A percentile compares a stretch with the other conserved stretches of the same genome.
phyloP scores from a whole-genome alignment of 2,113 vertebrate species.

The Astur gentilis region DNA sequence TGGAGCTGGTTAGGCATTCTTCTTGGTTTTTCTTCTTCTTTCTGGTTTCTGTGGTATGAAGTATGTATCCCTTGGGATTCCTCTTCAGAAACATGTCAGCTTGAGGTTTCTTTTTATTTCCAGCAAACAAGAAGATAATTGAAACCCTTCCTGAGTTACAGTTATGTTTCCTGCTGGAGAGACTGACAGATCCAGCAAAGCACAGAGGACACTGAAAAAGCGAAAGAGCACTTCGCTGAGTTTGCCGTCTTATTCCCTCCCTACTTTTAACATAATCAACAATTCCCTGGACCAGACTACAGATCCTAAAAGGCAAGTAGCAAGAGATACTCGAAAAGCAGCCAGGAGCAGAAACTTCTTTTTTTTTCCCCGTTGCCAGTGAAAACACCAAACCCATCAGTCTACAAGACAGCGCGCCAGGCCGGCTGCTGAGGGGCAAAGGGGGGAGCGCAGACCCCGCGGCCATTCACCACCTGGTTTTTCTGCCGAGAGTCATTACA shows the following conservation, averaged over 20 bases:
- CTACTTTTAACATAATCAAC: neutral
- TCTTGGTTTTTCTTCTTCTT: neutral
- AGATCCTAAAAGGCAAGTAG: neutral
- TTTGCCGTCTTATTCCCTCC: neutral
- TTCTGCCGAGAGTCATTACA: neutral
- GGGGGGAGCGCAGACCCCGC: neutral
- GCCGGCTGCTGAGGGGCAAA: neutral
- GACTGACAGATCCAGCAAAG: neutral
- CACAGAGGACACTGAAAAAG: neutral
- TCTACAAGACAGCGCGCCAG: neutral
- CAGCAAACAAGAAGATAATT: constrained; percentile 63
- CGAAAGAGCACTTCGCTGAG: neutral
- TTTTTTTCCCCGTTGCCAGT: neutral
- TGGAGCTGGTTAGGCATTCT: neutral
- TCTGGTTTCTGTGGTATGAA: constrained; percentile 53
- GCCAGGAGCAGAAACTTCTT: neutral
- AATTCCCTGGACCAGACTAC: neutral
- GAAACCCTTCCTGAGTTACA: constrained; percentile 49
- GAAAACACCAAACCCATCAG: neutral
- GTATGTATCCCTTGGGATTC: constrained; percentile 26
- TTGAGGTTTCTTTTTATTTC: constrained; percentile 61
- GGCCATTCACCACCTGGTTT: neutral
- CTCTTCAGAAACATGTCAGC: constrained; percentile 43
- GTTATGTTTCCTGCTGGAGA: constrained; percentile 23
- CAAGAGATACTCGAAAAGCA: neutral